These are phyloP conservation scores for Augochlorella aurata DNA, from an alignment of 2,888 invertebrate genomes.

Conservation along the genomic window DNA sequence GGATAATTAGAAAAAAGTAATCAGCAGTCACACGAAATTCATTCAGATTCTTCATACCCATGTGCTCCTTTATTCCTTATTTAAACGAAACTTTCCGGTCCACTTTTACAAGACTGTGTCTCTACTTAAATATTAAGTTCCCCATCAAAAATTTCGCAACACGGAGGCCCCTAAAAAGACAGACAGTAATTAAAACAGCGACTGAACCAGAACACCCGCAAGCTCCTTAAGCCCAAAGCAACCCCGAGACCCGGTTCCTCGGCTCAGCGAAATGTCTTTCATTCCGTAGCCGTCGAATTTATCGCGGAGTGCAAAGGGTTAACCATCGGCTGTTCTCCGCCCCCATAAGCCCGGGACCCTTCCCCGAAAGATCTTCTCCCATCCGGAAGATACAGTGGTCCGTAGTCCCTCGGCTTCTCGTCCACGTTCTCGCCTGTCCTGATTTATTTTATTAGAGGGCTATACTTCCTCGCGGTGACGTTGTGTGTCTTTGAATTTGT, in stretches of 20 bases:
- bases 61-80: too few species aligned
- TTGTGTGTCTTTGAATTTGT: conserved; percentile 48
- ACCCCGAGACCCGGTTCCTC: too few species aligned
- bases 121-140: background rate
- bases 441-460: conserved; percentile 33
- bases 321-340: background rate
- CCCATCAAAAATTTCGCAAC: background rate
- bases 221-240: background rate
- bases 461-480: conserved; percentile 11
- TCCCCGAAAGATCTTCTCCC: background rate
- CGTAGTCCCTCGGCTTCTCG: background rate
- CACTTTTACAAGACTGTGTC: too few species aligned
- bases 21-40: too few species aligned
- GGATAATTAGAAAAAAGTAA: too few species aligned
- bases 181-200: background rate
- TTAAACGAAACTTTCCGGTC: too few species aligned
- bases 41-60: too few species aligned
- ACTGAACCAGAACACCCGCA: background rate
- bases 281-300: background rate
- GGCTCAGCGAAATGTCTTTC: too few species aligned
- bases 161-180: background rate
- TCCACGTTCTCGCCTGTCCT: background rate
- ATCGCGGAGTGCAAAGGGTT: conserved; percentile 11
- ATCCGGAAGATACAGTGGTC: background rate
- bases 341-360: background rate